Evolutionary conservation across 53 echinoderm and acorn worm species (phyloP).

Genomic region (Crossaster papposus): DNA sequence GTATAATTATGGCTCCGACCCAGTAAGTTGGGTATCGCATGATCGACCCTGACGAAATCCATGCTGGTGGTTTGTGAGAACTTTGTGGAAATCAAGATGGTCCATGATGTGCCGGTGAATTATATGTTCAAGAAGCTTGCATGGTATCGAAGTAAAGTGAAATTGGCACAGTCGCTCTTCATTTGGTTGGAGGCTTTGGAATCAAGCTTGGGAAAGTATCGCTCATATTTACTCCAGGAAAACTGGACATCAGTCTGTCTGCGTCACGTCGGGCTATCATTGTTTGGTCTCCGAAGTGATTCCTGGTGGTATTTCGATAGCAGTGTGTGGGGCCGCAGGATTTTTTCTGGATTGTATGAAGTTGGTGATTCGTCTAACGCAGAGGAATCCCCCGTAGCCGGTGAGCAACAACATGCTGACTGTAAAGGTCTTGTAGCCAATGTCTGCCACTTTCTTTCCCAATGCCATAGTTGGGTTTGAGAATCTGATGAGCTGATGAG

Average conservation of each 20-base stretch:
- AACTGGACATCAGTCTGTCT: too few species aligned
- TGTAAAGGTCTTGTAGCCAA: slow-evolving; percentile 72
- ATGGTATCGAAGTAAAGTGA: too few species aligned
- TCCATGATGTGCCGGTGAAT: too few species aligned
- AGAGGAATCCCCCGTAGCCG: slow-evolving; percentile 63
- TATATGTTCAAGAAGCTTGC: too few species aligned
- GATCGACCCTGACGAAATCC: too few species aligned
- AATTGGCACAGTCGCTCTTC: too few species aligned
- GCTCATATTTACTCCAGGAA: background rate
- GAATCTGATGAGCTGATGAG: background rate
- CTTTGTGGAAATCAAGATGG: too few species aligned
- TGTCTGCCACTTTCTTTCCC: slow-evolving; percentile 68
- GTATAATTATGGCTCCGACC: too few species aligned
- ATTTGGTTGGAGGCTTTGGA: background rate
- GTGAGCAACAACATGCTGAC: slow-evolving; percentile 72
- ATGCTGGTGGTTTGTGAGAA: too few species aligned
- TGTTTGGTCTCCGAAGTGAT: background rate
- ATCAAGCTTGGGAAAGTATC: background rate
- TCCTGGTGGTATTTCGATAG: background rate
- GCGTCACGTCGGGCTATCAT: background rate
- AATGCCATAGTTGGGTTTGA: slow-evolving; percentile 42
- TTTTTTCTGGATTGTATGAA: slow-evolving; percentile 59
- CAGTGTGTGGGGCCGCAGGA: background rate
- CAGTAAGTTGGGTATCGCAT: too few species aligned
- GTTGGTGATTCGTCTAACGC: slow-evolving; percentile 45